phyloP scores from a whole-genome alignment of 2,888 invertebrate genomes.

The Xanthorhoe spadicearia region DNA sequence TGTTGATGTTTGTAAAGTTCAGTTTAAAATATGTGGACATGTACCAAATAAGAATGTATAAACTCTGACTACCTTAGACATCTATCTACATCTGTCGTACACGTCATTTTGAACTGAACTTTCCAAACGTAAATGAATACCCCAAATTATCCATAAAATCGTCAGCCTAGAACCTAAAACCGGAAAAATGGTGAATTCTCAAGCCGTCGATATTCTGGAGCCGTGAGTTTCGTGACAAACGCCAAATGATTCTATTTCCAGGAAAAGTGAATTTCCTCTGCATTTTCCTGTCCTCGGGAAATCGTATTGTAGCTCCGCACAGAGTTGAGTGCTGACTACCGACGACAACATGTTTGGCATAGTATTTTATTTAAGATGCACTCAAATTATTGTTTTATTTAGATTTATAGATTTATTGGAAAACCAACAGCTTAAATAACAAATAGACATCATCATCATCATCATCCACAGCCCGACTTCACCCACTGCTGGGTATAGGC shows the following conservation, averaged over 20 bases:
- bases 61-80: too few species aligned
- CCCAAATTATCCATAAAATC: background rate
- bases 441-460: too few species aligned
- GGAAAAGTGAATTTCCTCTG: slow-evolving; percentile 40
- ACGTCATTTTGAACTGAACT: too few species aligned
- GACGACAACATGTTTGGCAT: slow-evolving; percentile 6
- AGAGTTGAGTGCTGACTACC: slow-evolving; percentile 1
- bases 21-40: too few species aligned
- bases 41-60: too few species aligned
- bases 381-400: background rate
- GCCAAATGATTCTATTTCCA: slow-evolving; percentile 44
- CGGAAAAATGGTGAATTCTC: slow-evolving; percentile 8
- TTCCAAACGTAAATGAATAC: too few species aligned
- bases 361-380: slow-evolving; percentile 2
- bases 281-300: slow-evolving; percentile 34
- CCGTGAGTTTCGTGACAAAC: slow-evolving; percentile 39
- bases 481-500: too few species aligned
- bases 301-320: slow-evolving; percentile 29
- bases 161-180: background rate
- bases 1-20: too few species aligned
- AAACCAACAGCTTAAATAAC: too few species aligned
- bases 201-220: slow-evolving; percentile 14
- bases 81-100: too few species aligned
- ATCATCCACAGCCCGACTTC: too few species aligned
- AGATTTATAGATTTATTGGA: too few species aligned